Evolutionary conservation across 2,888 invertebrate species (phyloP), one percentile per base, ranked within the genome.

Genomic region (Drosophila recens): DNA sequence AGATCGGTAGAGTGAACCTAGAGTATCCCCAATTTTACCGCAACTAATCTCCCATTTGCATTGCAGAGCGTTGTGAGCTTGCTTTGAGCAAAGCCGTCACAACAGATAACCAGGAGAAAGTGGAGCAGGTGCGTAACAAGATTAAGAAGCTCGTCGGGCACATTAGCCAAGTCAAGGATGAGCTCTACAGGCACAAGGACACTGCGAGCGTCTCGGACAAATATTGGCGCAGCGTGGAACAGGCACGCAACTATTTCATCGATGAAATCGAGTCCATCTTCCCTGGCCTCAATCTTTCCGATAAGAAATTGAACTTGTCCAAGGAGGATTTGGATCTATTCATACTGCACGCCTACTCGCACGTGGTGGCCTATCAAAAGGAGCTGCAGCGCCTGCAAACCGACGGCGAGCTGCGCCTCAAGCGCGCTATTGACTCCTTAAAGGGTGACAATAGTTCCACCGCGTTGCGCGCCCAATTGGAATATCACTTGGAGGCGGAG

Each of bases 211-310:
- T 97, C 1, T 95, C 96, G 17, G 96, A 97, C 74, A 96, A 95
- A 86, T 98, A 97, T 90, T 97, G 97, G 96, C 95, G 95, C 58
- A 95, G 97, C 93, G 97, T 93, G 2, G 94, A 94, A 76, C 91
- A 93, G 38, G 95, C 95, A 0, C 93, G 95, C 4, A 94, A 94
- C 79, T 93, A 94, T 80, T 95, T 95, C 71, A 93, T 94, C 20
- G 94, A 95, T 67, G 95, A 96, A 91, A 93, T 96, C 42, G 94
- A 95, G 90, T 95, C 95, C 58, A 93, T 97, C 45, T 95, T 96
- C 85, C 97, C 97, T 0, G 94, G 95, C 54, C 93, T 96, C 1
- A 95, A 96, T 90, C 92, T 96, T 43, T 92, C 94, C 8, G 95
- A 95, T n/a, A 95, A 95, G 89, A 94, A 95, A 80, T 87, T 95